Percentiles rank a stretch among this genome's conserved stretches.
Conservation (phyloP, 2,797 vertebrate genomes). For the Spizella passerina region DNA sequence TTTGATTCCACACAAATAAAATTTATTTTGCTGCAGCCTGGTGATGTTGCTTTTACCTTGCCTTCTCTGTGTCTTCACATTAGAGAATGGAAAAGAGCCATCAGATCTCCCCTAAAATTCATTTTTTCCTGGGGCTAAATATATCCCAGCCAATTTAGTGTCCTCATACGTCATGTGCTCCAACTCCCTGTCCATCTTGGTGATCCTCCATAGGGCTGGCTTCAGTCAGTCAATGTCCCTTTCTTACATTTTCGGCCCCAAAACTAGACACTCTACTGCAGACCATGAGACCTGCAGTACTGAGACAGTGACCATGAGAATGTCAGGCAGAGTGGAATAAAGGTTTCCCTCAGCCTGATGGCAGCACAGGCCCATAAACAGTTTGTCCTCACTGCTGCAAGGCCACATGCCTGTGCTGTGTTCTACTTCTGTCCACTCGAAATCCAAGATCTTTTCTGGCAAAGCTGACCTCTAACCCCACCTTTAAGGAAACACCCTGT, state of each 20-base stretch:
- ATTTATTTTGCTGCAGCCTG: background rate
- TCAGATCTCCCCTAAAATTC: background rate
- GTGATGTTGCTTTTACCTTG: background rate
- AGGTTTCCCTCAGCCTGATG: background rate
- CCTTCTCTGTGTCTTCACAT: background rate
- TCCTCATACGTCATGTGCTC: rapidly evolving
- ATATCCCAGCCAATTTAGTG: background rate
- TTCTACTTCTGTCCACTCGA: background rate
- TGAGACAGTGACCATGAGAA: background rate
- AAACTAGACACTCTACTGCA: background rate
- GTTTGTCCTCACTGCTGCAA: background rate
- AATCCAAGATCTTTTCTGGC: background rate
- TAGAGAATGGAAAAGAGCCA: background rate
- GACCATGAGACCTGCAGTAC: background rate
- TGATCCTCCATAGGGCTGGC: background rate
- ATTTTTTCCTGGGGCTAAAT: background rate
- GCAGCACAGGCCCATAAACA: background rate
- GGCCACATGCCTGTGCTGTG: background rate
- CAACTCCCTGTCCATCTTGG: background rate
- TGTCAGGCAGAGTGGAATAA: background rate
- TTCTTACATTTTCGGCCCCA: background rate
- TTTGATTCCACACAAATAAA: background rate
- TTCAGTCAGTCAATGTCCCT: background rate
- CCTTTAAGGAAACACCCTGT: background rate
- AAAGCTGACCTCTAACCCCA: background rate